Evolutionary conservation across 2,113 vertebrate species (phyloP), one percentile per base, ranked within the genome.

Genomic region (Aegotheles bennettii): DNA sequence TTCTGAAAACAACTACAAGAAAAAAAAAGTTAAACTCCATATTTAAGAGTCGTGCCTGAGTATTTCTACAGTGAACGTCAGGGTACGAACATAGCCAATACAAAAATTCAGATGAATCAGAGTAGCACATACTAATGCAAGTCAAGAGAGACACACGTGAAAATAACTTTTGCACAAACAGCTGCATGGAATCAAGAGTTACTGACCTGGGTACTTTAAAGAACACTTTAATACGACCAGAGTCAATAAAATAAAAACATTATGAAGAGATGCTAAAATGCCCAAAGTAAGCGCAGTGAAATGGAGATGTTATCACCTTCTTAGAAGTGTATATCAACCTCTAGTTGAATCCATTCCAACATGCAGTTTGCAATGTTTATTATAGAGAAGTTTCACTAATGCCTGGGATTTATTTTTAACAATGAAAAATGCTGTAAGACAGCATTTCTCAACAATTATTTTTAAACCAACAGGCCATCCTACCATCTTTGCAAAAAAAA

Each of bases 1-100:
- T 99, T 99, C 98, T 99, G 99, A 97, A 99, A 99, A 97, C 99
- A 99, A 95, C 99, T 99, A 10, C 5, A 17, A 70, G 21, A 59
- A 86, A 57, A 88, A 69, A 91, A 83, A 38, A 64, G n/a, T 91
- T 96, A 88, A 84, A 43, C 21, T 11, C 8, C 26, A 3, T 25
- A 53, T 21, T 13, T 56, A 82, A 67, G 28, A 90, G 57, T n/a
- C 35, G 9, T 20, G 15, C 9, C 64, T 40, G 43, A 90, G 7
- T 54, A 84, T 23, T 36, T 74, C 51, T 54, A 25, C 19, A 65
- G 64, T 24, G 42, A 67, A 69, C 69, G 54, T 23, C 38, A 83
- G 87, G 43, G 53, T 13, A 61, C 1, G 2, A 87, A 75, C n/a
- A 24, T 1, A 48, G 26, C 25, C 61, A 70, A 11, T 29, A 31